Base-by-base conservation (phyloP, 2,113 vertebrate species). In the Neoarius graeffei region DNA sequence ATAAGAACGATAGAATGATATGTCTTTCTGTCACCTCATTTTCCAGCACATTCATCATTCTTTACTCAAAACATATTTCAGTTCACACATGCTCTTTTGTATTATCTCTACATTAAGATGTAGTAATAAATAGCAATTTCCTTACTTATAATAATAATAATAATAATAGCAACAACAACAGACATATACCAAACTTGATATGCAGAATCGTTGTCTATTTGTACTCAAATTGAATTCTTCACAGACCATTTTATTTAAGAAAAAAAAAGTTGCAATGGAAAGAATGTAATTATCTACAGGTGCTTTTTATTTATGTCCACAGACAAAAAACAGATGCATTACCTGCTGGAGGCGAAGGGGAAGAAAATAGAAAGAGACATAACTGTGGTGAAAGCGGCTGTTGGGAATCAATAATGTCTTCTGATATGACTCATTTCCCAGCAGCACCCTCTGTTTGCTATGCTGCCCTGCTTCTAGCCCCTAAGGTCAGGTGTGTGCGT, bases 391-490 rank as follows among this genome's bases (percentile, higher is more conserved):
- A 60, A 85, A 87, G 77, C 83, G 74, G 85, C 92, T 90, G 93
- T 94, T 94, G 91, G 64, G 90, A 91, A 95, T 95, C 94, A 95
- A 95, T 95, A 96, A 95, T 94, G 92, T 94, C 92, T 94, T 95
- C 91, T 95, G 93, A 96, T 95, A 94, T 95, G 95, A 95, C 94
- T 91, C 95, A 93, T 94, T 94, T 94, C 93, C 92, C 94, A 92
- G 90, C 90, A 93, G 94, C 94, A 91, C 93, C 90, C 73, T 89
- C 88, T 57, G 71, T 86, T 89, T 91, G 90, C 93, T 93, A 88
- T 87, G 93, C 90, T 91, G 89, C 90, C 91, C 89, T 91, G 92
- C 86, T 89, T 92, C 88, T 93, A 91, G 90, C 91, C 94, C 94
- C 93, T 90, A 91, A 95, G 93, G 94, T 95, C 93, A 94, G 94